Percentiles rank a stretch among this genome's conserved stretches.
Evolutionary conservation across 2,113 vertebrate species (phyloP).

Genomic region (Melanotaenia duboulayi): DNA sequence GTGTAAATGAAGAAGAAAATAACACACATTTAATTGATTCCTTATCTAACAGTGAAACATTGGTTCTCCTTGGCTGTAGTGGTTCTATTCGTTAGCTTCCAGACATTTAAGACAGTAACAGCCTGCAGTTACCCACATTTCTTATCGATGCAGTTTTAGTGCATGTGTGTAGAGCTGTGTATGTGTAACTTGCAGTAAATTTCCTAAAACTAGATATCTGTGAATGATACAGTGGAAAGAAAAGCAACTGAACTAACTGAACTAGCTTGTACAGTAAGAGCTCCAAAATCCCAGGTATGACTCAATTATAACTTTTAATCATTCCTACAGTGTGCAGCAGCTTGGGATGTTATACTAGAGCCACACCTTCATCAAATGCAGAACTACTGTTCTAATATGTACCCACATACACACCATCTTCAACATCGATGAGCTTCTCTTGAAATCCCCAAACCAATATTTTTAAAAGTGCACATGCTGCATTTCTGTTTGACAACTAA

Average conservation of each 20-base stretch:
- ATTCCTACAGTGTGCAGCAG: not conserved
- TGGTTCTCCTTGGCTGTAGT: constrained; percentile 41
- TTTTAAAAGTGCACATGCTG: constrained; percentile 51
- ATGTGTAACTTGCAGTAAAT: not conserved
- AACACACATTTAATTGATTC: constrained; percentile 66
- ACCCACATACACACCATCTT: not conserved
- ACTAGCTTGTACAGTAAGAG: no score
- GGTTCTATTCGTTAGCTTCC: constrained; percentile 51
- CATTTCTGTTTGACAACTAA: constrained; percentile 57
- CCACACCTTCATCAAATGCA: constrained; percentile 14
- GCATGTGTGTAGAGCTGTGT: constrained; percentile 7
- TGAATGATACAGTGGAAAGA: not conserved
- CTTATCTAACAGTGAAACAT: constrained; percentile 58
- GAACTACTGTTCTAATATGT: not conserved
- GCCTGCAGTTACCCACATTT: constrained; percentile 40
- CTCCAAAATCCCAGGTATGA: not conserved
- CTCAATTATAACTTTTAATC: not conserved
- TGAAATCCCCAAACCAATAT: constrained; percentile 32
- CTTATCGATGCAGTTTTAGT: constrained; percentile 11
- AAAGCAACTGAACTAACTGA: not conserved
- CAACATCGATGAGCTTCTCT: constrained; percentile 29
- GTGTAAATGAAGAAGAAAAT: constrained; percentile 7
- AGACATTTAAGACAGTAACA: constrained; percentile 52
- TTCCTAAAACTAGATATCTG: not conserved
- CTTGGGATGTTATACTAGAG: not conserved